Evolutionary conservation across 2,797 vertebrate species (phyloP).

Genomic region (Tamandua tetradactyla): DNA sequence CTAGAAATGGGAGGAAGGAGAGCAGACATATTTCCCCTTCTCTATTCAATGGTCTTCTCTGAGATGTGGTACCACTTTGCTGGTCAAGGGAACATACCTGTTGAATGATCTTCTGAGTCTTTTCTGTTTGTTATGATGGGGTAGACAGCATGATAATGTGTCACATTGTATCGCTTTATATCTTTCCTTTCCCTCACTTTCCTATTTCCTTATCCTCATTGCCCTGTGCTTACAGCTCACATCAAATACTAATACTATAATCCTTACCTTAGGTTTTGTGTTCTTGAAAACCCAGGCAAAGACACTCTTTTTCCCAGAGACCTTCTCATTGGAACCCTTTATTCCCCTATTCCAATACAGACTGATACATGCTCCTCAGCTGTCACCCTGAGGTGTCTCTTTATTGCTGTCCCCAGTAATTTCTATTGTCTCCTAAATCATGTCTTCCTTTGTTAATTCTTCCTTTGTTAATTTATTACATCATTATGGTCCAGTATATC

Average conservation of each 20-base stretch:
- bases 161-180: not conserved
- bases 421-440: too few species aligned
- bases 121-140: not conserved
- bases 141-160: not conserved
- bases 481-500: too few species aligned
- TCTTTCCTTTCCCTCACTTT: not conserved
- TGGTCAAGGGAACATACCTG: too few species aligned
- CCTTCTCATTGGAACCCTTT: not conserved
- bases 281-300: not conserved
- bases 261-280: not conserved
- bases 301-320: not conserved
- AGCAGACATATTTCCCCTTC: not conserved
- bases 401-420: too few species aligned
- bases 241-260: not conserved
- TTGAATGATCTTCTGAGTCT: not conserved
- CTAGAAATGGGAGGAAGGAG: not conserved
- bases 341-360: too few species aligned
- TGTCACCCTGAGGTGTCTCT: too few species aligned
- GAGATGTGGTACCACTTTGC: not conserved
- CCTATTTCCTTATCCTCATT: not conserved
- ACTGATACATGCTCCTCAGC: too few species aligned
- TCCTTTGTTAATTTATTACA: too few species aligned
- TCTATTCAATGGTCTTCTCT: not conserved
- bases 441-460: too few species aligned
- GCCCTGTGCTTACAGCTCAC: not conserved